Percentiles rank a stretch among this genome's conserved stretches.
Evolutionary conservation across 2,797 vertebrate species (phyloP).

Genomic region (Dermochelys coriacea): DNA sequence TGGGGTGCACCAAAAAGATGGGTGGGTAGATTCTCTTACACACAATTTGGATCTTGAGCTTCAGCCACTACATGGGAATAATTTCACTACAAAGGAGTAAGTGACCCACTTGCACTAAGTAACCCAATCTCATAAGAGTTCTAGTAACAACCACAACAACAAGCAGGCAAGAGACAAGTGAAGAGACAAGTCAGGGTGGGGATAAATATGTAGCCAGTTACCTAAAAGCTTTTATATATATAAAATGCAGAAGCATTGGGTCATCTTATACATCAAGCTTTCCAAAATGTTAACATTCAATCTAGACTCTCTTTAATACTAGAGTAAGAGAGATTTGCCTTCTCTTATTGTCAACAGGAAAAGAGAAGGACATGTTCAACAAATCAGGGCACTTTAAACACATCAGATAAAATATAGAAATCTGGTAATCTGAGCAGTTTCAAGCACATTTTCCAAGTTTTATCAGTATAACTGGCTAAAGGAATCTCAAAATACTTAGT

Average conservation of each 20-base stretch:
- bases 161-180: constrained; percentile 22
- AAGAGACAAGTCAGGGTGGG: not conserved
- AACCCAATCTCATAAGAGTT: constrained; percentile 17
- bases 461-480: not conserved
- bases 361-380: not conserved
- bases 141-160: constrained; percentile 12
- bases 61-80: not conserved
- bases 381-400: constrained; percentile 2
- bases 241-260: not conserved
- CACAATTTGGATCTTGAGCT: not conserved
- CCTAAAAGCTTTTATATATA: not conserved
- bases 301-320: not conserved
- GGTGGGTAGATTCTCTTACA: not conserved
- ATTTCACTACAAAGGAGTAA: not conserved
- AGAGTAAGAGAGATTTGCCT: not conserved
- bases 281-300: not conserved
- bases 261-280: not conserved
- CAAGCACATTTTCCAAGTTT: not conserved
- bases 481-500: not conserved
- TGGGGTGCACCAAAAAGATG: not conserved
- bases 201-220: not conserved
- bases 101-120: constrained; percentile 26
- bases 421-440: not conserved
- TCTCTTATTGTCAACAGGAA: not conserved
- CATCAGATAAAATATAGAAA: not conserved